Conservation (phyloP, 2,888 invertebrate species). For the Lochmaea capreae region DNA sequence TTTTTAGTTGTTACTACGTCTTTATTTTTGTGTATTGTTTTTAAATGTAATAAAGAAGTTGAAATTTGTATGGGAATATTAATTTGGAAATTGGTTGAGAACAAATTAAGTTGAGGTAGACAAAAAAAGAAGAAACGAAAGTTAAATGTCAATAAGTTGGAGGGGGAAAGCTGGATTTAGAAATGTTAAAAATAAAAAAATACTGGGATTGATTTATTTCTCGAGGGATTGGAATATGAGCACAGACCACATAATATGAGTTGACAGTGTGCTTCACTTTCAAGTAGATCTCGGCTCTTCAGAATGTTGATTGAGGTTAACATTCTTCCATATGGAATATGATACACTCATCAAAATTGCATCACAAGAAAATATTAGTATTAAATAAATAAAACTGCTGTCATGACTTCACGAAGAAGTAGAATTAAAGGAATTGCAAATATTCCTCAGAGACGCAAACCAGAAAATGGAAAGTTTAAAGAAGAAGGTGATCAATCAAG, state of each 20-base stretch:
- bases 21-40: neutral
- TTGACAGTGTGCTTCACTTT: neutral
- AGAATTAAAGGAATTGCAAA: conserved; percentile 81
- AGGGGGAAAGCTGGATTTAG: neutral
- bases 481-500: conserved; percentile 21
- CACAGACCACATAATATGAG: no score
- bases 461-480: conserved; percentile 40
- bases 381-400: neutral
- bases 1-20: neutral
- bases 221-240: no score
- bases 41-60: no score
- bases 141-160: neutral
- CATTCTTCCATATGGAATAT: neutral
- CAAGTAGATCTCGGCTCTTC: neutral
- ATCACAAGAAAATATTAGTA: neutral
- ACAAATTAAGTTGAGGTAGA: neutral
- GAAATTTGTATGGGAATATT: no score
- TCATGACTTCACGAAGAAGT: conserved; percentile 75
- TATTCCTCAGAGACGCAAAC: conserved; percentile 70
- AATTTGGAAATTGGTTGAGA: neutral
- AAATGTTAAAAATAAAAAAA: neutral
- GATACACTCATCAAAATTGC: neutral
- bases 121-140: no score
- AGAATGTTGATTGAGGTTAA: neutral
- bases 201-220: neutral